Base-by-base conservation (phyloP, 1,140 invertebrate genomes). In the Mamestra configurata region DNA sequence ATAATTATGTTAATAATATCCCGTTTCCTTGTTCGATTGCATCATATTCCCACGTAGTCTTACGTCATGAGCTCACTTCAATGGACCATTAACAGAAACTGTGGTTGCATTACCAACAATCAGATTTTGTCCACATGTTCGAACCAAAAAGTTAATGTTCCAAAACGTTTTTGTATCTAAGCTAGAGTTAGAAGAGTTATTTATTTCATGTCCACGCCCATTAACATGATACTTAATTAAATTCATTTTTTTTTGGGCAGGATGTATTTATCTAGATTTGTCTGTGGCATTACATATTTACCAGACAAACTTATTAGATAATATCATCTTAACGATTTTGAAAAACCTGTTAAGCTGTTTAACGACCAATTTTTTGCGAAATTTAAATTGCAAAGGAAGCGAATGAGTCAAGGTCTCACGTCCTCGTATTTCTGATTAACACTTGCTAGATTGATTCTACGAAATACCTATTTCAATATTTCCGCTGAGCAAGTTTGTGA, bases 11-110 rank as follows among this genome's bases (percentile, higher is more conserved):
- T 77, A 82, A 72, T 82, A 84, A 84, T 87, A 84, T 83, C 84
- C 82, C 82, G 53, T 79, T 79, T 82, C 82, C 82, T 82, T 22
- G 61, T 82, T 18, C 37, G 72, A 87, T 88, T 89, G 73, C 82
- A 87, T 84, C 46, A 81, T 72, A 90, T 89, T 92, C 90, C 89
- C 90, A 91, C 89, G 88, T 85, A 80, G 43, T 84, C 80, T 88
- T 83, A 82, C 87, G 85, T 91, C 91, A 90, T 87, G 72, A 87
- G 85, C 81, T 81, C 73, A 59, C 73, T 79, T 83, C 80, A 79
- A 86, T 82, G 84, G 80, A 81, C 80, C 80, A 86, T 86, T 84
- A 82, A 71, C 61, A 85, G 81, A 86, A 88, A 87, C 71, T 82
- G 72, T 82, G 80, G 82, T 77, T 84, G 72, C 70, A 79, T 84